A percentile compares a stretch with the other conserved stretches of the same genome.
Evolutionary conservation across 2,888 invertebrate genomes (phyloP).

Genomic region (Tanytarsus gracilentus): DNA sequence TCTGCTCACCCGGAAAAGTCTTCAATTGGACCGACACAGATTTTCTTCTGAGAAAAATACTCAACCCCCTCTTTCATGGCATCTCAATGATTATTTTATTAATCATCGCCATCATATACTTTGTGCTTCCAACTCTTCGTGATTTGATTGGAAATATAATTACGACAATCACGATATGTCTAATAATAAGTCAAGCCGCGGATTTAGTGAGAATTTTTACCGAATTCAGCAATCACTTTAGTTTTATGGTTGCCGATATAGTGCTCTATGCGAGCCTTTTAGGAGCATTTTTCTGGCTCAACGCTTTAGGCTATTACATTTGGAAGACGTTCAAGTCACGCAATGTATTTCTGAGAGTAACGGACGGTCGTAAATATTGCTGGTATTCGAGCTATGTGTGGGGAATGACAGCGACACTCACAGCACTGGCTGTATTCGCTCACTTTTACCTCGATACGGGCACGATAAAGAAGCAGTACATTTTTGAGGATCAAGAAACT

Average conservation of each 20-base stretch:
- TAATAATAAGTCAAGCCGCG: constrained; percentile 67
- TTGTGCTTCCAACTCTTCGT: constrained; percentile 67
- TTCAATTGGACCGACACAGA: constrained; percentile 64
- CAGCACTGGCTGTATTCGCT: constrained; percentile 66
- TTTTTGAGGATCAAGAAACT: constrained; percentile 59
- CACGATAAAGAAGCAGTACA: constrained; percentile 47
- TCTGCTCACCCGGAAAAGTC: constrained; percentile 63
- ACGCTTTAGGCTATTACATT: constrained; percentile 75
- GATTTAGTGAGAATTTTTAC: constrained; percentile 71
- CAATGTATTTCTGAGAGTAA: constrained; percentile 74
- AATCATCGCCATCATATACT: constrained; percentile 67
- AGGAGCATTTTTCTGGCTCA: constrained; percentile 79
- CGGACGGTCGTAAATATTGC: constrained; percentile 78
- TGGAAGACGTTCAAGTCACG: constrained; percentile 82
- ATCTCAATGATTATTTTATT: constrained; percentile 62
- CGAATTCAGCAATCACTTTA: constrained; percentile 69
- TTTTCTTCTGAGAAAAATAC: constrained; percentile 62
- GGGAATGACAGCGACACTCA: constrained; percentile 62
- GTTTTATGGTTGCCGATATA: constrained; percentile 70
- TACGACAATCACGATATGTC: constrained; percentile 68
- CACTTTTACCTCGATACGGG: constrained; percentile 69
- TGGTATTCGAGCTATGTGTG: constrained; percentile 78
- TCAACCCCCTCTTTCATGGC: constrained; percentile 69
- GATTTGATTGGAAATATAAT: constrained; percentile 78
- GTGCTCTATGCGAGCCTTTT: constrained; percentile 65